Base-by-base conservation (phyloP, 2,888 invertebrate species). In the Alentia gelatinosa region DNA sequence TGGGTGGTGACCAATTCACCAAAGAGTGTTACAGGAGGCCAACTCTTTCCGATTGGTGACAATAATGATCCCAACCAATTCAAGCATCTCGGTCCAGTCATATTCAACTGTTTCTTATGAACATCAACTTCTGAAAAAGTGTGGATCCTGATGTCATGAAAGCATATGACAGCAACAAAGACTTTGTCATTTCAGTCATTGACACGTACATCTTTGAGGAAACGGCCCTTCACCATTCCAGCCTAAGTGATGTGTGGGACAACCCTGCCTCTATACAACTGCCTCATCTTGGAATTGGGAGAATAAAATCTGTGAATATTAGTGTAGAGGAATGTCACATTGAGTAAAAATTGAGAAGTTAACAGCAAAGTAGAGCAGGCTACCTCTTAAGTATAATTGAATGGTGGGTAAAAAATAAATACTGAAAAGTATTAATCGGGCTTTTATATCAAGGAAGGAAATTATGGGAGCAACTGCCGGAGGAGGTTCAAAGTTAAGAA, bases 1-100 rank as follows among this genome's bases (percentile, higher is more conserved):
- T 93, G 19, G 93, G 93, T n/a, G 92, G 93, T 5, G 93, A 93
- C 74, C 92, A 92, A 47, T 37, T 92, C 39, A 93, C 92, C 1
- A 86, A 92, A 37, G 92, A 92, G 42, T 26, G 91, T 23, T 84
- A 90, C 90, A 30, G 92, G 91, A 19, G 92, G 90, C 68, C 90
- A 91, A 26, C 37, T 30, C 68, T 30, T 68, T 0, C 30, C 90
- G 5, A 39, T 86, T 30, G 89, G 91, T 15, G 47, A 79, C 30
- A 9, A n/a, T 0, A 68, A 33, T 19, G 79, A 90, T 1, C 50
- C 79, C 86, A 90, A 89, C 7, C 47, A 91, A 7, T 92, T 93
- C 63, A 90, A 42, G 4, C 86, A 91, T 56, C 47, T 93, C 12
- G 35, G 88, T 1, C 92, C 92, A 0, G 91, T 91, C 15, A 92